phyloP scores from a whole-genome alignment of 2,888 invertebrate species.

The Bugula neritina region DNA sequence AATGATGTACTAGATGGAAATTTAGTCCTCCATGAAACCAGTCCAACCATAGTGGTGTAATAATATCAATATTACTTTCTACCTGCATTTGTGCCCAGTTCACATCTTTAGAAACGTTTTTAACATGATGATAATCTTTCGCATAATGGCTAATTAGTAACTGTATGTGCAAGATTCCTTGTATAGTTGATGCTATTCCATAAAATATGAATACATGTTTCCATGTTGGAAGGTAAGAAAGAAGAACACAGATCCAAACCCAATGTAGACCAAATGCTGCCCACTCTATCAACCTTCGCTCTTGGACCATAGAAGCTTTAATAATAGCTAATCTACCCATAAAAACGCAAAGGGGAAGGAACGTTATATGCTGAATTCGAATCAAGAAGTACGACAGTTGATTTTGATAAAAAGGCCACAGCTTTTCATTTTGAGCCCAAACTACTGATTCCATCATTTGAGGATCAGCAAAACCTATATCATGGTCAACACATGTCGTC shows the following conservation, averaged over 20 bases:
- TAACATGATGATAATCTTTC: constrained; percentile 27
- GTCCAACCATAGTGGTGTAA: constrained; percentile 30
- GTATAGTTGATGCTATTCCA: constrained; percentile 25
- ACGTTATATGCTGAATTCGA: constrained; percentile 30
- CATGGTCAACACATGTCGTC: constrained; percentile 28
- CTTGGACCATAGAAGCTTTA: constrained; percentile 25
- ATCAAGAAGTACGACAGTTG: constrained; percentile 27
- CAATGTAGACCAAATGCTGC: constrained; percentile 29
- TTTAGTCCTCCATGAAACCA: constrained; percentile 31
- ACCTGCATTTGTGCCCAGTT: constrained; percentile 30
- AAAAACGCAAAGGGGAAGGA: constrained; percentile 29
- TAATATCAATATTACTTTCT: constrained; percentile 30
- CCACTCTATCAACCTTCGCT: constrained; percentile 27
- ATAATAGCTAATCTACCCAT: constrained; percentile 29
- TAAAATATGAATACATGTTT: constrained; percentile 28
- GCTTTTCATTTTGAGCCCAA: constrained; percentile 30
- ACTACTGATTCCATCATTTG: constrained; percentile 29
- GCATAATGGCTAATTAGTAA: constrained; percentile 30
- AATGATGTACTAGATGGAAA: constrained; percentile 31
- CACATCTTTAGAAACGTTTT: constrained; percentile 14
- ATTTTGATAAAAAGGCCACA: constrained; percentile 29
- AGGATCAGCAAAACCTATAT: constrained; percentile 28
- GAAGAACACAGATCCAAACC: constrained; percentile 27
- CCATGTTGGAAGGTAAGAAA: constrained; percentile 28
- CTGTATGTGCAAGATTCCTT: constrained; percentile 30